phyloP scores from a whole-genome alignment of 2,888 invertebrate species.

The Poecilobothrus nobilitatus region DNA sequence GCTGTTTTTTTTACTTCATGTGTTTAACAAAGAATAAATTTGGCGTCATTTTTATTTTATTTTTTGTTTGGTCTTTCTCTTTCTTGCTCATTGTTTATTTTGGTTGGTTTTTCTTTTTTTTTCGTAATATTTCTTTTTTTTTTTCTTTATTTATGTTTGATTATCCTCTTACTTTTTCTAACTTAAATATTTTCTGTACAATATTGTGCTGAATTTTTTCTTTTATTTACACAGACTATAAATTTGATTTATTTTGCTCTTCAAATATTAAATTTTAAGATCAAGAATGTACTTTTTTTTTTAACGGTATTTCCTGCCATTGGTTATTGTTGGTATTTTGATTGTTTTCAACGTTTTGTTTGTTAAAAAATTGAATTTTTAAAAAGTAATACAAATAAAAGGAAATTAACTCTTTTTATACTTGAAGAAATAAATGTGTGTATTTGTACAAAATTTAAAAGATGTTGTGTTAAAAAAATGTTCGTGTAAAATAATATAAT shows the following conservation, averaged over 20 bases:
- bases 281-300: neutral
- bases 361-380: neutral
- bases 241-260: conserved; percentile 1
- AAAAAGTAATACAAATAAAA: neutral
- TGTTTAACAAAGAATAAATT: too few relatives aligned
- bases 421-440: neutral
- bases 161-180: too few relatives aligned
- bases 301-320: too few relatives aligned
- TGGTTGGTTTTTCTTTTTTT: neutral
- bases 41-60: too few relatives aligned
- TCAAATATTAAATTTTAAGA: conserved; percentile 4
- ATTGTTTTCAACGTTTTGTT: too few relatives aligned
- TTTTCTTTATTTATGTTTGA: neutral
- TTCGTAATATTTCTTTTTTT: neutral
- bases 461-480: too few relatives aligned
- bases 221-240: conserved; percentile 3
- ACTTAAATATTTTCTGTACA: too few relatives aligned
- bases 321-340: too few relatives aligned
- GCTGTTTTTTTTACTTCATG: too few relatives aligned
- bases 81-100: neutral
- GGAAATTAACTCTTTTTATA: neutral
- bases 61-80: neutral
- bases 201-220: neutral
- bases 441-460: too few relatives aligned
- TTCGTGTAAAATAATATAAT: too few relatives aligned